Evolutionary conservation across 2,888 invertebrate genomes (phyloP).

Genomic region (Stenchaetothrips biformis): DNA sequence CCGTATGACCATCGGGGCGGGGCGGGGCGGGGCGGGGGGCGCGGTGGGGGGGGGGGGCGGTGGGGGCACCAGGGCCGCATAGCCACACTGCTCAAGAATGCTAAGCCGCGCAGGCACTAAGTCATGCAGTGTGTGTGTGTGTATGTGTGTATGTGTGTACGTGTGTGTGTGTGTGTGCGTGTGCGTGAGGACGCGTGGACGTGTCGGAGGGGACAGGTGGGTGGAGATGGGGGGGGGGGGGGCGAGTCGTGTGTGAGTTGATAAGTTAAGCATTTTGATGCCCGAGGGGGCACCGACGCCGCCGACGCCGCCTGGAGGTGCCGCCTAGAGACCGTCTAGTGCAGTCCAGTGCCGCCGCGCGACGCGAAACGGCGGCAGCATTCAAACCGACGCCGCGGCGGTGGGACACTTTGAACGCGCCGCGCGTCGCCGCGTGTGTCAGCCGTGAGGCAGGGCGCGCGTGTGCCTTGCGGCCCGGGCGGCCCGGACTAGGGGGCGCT

Average conservation of each 20-base stretch:
- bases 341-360: too few relatives aligned
- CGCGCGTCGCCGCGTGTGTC: too few relatives aligned
- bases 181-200: constrained; percentile 34
- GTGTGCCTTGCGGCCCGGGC: too few relatives aligned
- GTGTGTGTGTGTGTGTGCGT: constrained; percentile 37
- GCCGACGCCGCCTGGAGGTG: too few relatives aligned
- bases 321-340: too few relatives aligned
- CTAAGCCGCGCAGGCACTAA: constrained; percentile 27
- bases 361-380: too few relatives aligned
- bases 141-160: constrained; percentile 31
- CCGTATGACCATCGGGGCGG: constrained; percentile 26
- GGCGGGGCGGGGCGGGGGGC: constrained; percentile 36
- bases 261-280: constrained; percentile 16
- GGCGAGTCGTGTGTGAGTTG: background rate
- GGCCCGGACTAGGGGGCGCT: background rate
- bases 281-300: background rate
- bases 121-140: constrained; percentile 33
- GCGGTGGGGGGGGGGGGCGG: constrained; percentile 29
- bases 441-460: too few relatives aligned
- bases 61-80: constrained; percentile 37
- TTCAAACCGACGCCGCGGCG: too few relatives aligned
- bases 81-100: constrained; percentile 46
- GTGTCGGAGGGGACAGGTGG: constrained; percentile 33
- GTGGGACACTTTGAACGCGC: too few relatives aligned
- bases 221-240: constrained; percentile 33